A percentile compares a stretch with the other conserved stretches of the same genome.
These are phyloP conservation scores for Hetaerina americana DNA, from an alignment of 1,140 invertebrate species.

Conservation along the genomic window DNA sequence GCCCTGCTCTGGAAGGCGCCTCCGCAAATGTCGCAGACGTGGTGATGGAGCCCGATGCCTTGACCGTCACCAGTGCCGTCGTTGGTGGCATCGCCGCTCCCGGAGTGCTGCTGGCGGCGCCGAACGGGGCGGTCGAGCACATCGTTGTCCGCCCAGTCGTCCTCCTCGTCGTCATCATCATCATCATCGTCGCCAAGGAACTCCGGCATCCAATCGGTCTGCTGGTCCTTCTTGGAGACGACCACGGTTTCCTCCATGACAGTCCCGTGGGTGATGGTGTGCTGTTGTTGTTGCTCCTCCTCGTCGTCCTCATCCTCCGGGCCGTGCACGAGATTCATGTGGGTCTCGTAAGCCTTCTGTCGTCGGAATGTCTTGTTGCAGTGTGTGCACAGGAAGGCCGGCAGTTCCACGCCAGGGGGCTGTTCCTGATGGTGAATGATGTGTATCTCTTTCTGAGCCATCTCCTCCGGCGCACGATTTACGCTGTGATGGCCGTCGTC, in stretches of 20 bases:
- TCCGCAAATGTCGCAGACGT: conserved; percentile 26
- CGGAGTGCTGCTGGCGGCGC: conserved; percentile 29
- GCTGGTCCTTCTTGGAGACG: not conserved
- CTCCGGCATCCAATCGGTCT: not conserved
- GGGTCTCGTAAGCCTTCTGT: conserved; percentile 48
- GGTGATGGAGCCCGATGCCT: conserved; percentile 1
- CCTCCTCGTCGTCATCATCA: conserved; percentile 15
- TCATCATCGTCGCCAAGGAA: conserved; percentile 11
- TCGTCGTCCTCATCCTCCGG: not conserved
- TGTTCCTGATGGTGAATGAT: conserved; percentile 2
- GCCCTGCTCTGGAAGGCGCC: conserved; percentile 21
- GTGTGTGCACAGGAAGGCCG: conserved; percentile 34
- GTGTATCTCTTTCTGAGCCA: not conserved
- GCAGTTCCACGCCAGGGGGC: conserved; percentile 17
- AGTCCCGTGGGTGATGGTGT: not conserved
- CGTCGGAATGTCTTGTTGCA: conserved; percentile 48
- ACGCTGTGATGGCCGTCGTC: not conserved
- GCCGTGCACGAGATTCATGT: conserved; percentile 40
- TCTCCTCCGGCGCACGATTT: not conserved
- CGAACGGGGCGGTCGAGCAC: not conserved
- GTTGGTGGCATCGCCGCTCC: conserved; percentile 27
- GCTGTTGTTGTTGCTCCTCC: conserved; percentile 2
- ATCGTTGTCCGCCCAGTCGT: not conserved
- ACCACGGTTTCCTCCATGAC: not conserved
- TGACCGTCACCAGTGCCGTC: conserved; percentile 17